phyloP scores from a whole-genome alignment of 2,113 vertebrate genomes.

The Oxygymnocypris stewartii region DNA sequence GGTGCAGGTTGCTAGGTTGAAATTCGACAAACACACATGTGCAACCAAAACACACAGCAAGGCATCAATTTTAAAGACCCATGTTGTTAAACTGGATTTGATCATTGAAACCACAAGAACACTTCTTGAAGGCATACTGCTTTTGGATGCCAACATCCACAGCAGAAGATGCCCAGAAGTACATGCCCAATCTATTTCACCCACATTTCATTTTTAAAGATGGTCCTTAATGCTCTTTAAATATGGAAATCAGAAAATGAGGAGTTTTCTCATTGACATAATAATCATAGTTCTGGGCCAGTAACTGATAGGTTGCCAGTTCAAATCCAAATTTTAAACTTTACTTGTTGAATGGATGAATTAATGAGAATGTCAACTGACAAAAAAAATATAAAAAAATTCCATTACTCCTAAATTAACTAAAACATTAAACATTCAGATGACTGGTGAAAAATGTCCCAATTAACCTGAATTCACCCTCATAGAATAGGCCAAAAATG shows the following conservation, averaged over 20 bases:
- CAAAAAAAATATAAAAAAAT: no score
- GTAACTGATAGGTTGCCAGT: no score
- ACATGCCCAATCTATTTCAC: neutral
- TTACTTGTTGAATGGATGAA: no score
- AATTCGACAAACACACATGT: conserved; percentile 35
- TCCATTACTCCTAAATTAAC: neutral
- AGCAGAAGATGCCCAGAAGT: neutral
- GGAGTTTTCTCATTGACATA: neutral
- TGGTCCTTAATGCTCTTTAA: neutral
- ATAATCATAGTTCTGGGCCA: neutral
- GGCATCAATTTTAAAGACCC: conserved; percentile 40
- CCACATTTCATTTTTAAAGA: neutral
- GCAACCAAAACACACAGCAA: conserved; percentile 43
- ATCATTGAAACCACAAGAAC: conserved; percentile 28
- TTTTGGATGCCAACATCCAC: conserved; percentile 31
- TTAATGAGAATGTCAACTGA: no score
- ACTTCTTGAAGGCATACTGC: neutral
- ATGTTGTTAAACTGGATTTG: conserved; percentile 40
- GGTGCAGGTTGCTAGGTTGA: conserved; percentile 49
- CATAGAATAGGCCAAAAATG: no score
- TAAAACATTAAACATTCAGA: no score
- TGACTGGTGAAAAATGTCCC: no score
- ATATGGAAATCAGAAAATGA: neutral
- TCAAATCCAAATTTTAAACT: no score
- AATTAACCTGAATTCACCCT: no score